Evolutionary conservation across 2,797 vertebrate genomes (phyloP).

Genomic region (Oreortyx pictus): DNA sequence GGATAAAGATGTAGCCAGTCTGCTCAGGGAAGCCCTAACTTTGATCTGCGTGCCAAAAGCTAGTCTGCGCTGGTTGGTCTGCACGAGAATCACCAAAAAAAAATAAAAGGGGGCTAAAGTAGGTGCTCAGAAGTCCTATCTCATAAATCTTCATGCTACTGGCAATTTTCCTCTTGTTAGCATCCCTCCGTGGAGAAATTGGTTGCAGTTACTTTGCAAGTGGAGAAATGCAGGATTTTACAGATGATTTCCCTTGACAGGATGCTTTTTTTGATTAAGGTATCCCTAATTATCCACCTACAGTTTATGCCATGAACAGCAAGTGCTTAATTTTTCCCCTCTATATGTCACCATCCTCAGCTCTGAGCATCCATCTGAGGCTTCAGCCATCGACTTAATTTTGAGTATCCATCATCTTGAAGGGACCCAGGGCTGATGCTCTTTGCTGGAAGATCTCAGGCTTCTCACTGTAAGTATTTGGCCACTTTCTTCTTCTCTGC

Average conservation of each 20-base stretch:
- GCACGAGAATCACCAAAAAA: background rate
- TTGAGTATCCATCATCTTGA: background rate
- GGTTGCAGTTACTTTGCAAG: background rate
- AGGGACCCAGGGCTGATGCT: background rate
- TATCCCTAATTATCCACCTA: background rate
- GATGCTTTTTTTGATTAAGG: background rate
- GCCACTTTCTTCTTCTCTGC: background rate
- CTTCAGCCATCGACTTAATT: background rate
- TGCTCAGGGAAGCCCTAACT: background rate
- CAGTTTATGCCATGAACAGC: background rate
- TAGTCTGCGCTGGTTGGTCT: background rate
- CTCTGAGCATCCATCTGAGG: background rate
- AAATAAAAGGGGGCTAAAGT: background rate
- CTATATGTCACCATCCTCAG: background rate
- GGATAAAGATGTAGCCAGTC: background rate
- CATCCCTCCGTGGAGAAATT: background rate
- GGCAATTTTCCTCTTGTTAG: background rate
- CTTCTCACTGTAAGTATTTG: background rate
- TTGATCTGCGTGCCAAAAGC: conserved; percentile 16
- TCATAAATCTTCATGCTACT: background rate
- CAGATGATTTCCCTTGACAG: background rate
- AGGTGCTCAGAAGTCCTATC: background rate
- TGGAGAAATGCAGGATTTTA: background rate
- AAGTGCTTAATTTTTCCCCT: background rate
- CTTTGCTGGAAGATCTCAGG: background rate